These are phyloP conservation scores for Rafetus swinhoei DNA, from an alignment of 2,113 vertebrate genomes.

Conservation along the genomic window DNA sequence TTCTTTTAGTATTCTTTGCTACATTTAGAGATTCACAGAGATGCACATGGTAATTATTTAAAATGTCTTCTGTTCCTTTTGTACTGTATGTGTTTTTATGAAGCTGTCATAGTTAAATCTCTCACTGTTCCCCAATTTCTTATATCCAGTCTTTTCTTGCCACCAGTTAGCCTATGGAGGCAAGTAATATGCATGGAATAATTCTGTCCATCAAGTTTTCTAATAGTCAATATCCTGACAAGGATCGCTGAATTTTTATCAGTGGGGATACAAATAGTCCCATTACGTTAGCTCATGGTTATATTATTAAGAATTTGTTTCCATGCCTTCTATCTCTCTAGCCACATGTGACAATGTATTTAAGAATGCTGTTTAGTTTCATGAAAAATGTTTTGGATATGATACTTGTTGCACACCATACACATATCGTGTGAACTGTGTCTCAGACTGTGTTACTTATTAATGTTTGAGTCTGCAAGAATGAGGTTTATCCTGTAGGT, in stretches of 20 bases:
- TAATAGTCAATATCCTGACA: constrained; percentile 20
- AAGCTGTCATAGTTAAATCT: not conserved
- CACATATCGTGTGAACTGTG: not conserved
- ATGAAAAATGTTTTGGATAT: not conserved
- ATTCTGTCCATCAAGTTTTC: constrained; percentile 16
- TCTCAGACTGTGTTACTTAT: not conserved
- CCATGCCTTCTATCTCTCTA: not conserved
- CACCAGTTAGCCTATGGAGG: not conserved
- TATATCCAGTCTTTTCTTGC: constrained; percentile 3
- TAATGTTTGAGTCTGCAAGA: not conserved
- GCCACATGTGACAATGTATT: not conserved
- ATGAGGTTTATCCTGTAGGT: not conserved
- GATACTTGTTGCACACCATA: not conserved
- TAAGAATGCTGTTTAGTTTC: not conserved
- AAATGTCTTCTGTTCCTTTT: not conserved
- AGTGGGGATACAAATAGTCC: constrained; percentile 29
- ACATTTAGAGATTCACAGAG: not conserved
- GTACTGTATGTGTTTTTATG: not conserved
- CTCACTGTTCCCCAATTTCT: not conserved
- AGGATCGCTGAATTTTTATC: constrained; percentile 42
- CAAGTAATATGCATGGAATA: constrained; percentile 30
- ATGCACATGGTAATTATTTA: not conserved
- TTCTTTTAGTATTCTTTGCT: not conserved
- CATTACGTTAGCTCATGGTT: constrained; percentile 29
- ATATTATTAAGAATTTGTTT: not conserved